phyloP scores from a whole-genome alignment of 1,140 invertebrate genomes.

The Meteorus sp. region DNA sequence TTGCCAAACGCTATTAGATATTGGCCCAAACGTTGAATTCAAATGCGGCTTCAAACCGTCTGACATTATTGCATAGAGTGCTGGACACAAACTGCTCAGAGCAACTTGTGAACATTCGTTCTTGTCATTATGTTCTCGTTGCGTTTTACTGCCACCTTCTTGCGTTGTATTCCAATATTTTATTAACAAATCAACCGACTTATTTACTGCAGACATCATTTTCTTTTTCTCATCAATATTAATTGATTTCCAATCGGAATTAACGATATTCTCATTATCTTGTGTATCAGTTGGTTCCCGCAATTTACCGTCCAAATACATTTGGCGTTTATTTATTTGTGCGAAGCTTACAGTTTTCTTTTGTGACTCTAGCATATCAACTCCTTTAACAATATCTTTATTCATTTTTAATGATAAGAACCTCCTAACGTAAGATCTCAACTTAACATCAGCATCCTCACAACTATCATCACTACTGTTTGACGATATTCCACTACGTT shows the following conservation, averaged over 20 bases:
- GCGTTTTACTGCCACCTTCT: conserved; percentile 36
- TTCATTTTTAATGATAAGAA: conserved; percentile 65
- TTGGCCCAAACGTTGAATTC: conserved; percentile 83
- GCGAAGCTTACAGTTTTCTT: conserved; percentile 73
- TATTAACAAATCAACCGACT: conserved; percentile 69
- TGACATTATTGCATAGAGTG: conserved; percentile 80
- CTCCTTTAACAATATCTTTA: conserved; percentile 54
- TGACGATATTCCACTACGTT: conserved; percentile 70
- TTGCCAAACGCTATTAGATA: conserved; percentile 88
- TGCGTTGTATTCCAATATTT: conserved; percentile 54
- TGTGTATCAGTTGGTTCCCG: neutral
- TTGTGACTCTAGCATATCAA: conserved; percentile 66
- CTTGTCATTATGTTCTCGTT: conserved; percentile 44
- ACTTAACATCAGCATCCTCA: conserved; percentile 67
- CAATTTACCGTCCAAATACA: conserved; percentile 48
- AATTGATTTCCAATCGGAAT: conserved; percentile 32
- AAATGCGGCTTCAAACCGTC: conserved; percentile 80
- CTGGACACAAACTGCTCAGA: conserved; percentile 75
- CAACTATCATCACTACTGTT: conserved; percentile 69
- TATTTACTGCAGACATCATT: conserved; percentile 67
- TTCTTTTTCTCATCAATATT: conserved; percentile 60
- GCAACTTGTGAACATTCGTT: conserved; percentile 69
- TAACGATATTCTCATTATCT: neutral
- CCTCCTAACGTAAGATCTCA: conserved; percentile 70
- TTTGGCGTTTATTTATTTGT: conserved; percentile 65